phyloP scores from a whole-genome alignment of 2,113 vertebrate genomes.

The Lepus timidus region DNA sequence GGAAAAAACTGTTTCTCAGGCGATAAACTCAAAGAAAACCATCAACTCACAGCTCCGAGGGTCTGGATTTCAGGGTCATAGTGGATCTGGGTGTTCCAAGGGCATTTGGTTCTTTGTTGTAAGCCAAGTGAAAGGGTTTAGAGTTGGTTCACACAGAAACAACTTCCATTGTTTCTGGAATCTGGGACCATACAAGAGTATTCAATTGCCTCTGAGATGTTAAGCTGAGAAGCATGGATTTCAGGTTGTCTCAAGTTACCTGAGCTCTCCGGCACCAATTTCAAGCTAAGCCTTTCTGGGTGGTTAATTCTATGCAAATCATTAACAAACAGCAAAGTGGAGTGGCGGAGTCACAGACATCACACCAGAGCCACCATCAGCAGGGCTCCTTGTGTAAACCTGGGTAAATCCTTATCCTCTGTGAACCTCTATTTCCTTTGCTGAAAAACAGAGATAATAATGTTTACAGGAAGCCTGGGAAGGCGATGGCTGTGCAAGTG shows the following conservation, averaged over 20 bases:
- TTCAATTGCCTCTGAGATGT: constrained; percentile 28
- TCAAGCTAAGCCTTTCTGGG: background rate
- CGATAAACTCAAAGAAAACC: constrained; percentile 25
- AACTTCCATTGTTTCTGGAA: constrained; percentile 1
- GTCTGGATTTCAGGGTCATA: constrained; percentile 40
- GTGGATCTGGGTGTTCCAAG: background rate
- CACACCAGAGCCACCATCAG: background rate
- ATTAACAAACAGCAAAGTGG: background rate
- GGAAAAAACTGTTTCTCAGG: constrained; percentile 38
- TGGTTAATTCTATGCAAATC: background rate
- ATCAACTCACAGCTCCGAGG: background rate
- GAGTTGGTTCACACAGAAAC: constrained; percentile 70
- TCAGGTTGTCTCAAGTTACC: background rate
- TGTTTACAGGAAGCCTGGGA: background rate
- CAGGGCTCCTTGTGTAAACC: accelerated
- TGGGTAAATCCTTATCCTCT: background rate
- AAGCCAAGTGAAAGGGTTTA: constrained; percentile 52
- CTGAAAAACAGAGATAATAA: background rate
- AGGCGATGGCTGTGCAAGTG: background rate
- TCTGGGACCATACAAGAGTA: background rate
- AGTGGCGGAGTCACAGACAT: accelerated
- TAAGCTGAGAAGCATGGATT: background rate
- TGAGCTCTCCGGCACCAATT: background rate
- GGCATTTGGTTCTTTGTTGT: background rate
- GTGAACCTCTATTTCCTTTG: background rate